A percentile compares a stretch with the other conserved stretches of the same genome.
Evolutionary conservation across 2,888 invertebrate species (phyloP).

Genomic region (Autographa gamma): DNA sequence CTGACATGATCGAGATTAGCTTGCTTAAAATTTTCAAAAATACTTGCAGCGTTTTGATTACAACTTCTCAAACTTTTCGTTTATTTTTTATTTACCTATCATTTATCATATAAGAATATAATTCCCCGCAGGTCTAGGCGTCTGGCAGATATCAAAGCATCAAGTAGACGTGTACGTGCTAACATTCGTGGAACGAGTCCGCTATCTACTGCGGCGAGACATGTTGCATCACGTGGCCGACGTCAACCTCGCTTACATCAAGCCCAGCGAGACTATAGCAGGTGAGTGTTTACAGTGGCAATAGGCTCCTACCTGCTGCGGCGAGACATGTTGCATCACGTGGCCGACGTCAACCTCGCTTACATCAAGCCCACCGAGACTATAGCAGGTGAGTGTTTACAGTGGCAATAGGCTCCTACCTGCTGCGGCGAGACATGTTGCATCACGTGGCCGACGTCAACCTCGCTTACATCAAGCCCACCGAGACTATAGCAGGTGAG

Average conservation of each 20-base stretch:
- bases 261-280: constrained; percentile 65
- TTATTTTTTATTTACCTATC: too few species aligned
- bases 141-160: constrained; percentile 90
- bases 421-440: constrained; percentile 84
- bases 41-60: too few species aligned
- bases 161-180: constrained; percentile 90
- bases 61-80: too few species aligned
- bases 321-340: constrained; percentile 82
- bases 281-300: constrained; percentile 63
- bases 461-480: constrained; percentile 89
- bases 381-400: constrained; percentile 65
- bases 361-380: constrained; percentile 83
- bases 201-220: constrained; percentile 82
- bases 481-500: constrained; percentile 68
- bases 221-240: constrained; percentile 88
- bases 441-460: constrained; percentile 90
- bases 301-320: constrained; percentile 84
- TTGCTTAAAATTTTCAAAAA: too few species aligned
- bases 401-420: too few species aligned
- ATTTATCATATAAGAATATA: neutral
- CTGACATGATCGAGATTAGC: too few species aligned
- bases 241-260: constrained; percentile 91
- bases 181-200: constrained; percentile 90
- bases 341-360: constrained; percentile 91
- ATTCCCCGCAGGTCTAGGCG: constrained; percentile 85